Base-by-base conservation (phyloP, 2,888 invertebrate genomes). In the Drosophila gaucha region DNA sequence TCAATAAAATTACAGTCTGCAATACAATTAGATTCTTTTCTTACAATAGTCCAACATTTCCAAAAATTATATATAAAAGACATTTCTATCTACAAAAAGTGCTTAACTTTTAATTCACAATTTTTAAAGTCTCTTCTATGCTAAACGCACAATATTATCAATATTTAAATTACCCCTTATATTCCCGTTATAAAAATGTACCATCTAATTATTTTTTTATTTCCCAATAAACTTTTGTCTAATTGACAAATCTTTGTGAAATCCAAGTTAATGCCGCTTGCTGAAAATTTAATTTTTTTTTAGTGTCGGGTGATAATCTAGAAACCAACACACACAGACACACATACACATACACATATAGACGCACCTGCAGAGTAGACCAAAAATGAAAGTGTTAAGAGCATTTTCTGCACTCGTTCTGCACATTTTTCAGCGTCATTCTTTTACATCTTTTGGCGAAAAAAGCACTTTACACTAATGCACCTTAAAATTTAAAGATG, bases 401-500 rank as follows among this genome's bases (percentile, higher is more conserved):
- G 83, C 69, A 74, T 79, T 83, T 88, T 71, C 41, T 76, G 68
- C 74, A 64, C 69, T 84, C 67, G 62, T 60, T 59, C 60, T 60
- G 77, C 63, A 73, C 87, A 85, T 84, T 78, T 80, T 77, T 68
- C 67, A 60, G 58, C 84, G 58, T 72, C 63, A 66, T 77, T 79
- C 67, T 57, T 67, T 75, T 49, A 64, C 65, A 67, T 77, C 67
- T 79, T 84, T 80, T 46, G 78, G 84, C 62, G 79, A 55, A 66
- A 84, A 88, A 85, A 85, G 80, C 85, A 85, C 85, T 85, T 88
- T 88, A 69, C 85, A 86, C 85, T 85, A 85, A 85, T 85, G 85
- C 85, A 85, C 85, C 85, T 85, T 82, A 80, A 88, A 88, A 86
- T 86, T 88, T 85, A 88, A 85, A 85, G 80, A 80, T 84, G 87